phyloP scores from a whole-genome alignment of 2,888 invertebrate genomes.

The Thumatha senex region DNA sequence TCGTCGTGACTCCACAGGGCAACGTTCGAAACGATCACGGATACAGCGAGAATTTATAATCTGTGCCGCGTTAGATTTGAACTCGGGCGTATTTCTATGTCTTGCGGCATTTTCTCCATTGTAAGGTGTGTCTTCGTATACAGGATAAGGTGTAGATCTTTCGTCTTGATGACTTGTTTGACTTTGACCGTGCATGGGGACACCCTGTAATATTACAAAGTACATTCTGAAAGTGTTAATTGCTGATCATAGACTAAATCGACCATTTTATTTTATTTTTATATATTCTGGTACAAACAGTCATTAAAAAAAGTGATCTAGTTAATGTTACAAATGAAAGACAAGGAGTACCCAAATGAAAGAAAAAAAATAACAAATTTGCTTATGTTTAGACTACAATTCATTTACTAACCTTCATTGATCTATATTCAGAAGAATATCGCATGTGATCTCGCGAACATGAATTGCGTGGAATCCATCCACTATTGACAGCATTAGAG shows the following conservation, averaged over 20 bases:
- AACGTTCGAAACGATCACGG: constrained; percentile 54
- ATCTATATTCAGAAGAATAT: constrained; percentile 65
- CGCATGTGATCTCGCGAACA: constrained; percentile 70
- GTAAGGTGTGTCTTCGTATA: constrained; percentile 63
- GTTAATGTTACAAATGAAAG: too few relatives aligned
- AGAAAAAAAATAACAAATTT: too few relatives aligned
- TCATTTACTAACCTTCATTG: constrained; percentile 59
- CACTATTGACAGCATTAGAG: constrained; percentile 47
- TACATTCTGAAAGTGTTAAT: not conserved
- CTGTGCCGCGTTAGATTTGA: constrained; percentile 36
- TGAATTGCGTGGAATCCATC: constrained; percentile 61
- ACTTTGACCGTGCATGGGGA: constrained; percentile 55
- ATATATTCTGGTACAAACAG: too few relatives aligned
- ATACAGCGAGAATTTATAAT: constrained; percentile 42
- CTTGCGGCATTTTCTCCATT: constrained; percentile 49
- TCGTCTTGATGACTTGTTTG: constrained; percentile 64
- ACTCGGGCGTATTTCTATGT: constrained; percentile 51
- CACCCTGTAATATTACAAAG: constrained; percentile 51
- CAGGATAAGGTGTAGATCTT: constrained; percentile 64
- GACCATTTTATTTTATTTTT: too few relatives aligned
- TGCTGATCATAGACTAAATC: not conserved
- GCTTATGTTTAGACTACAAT: constrained; percentile 6
- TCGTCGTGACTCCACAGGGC: constrained; percentile 47
- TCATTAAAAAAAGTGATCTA: too few relatives aligned
- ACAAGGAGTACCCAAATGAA: too few relatives aligned